Evolutionary conservation across 2,113 vertebrate genomes (phyloP), one percentile per base, ranked within the genome.

Genomic region (Hyperoodon ampullatus): DNA sequence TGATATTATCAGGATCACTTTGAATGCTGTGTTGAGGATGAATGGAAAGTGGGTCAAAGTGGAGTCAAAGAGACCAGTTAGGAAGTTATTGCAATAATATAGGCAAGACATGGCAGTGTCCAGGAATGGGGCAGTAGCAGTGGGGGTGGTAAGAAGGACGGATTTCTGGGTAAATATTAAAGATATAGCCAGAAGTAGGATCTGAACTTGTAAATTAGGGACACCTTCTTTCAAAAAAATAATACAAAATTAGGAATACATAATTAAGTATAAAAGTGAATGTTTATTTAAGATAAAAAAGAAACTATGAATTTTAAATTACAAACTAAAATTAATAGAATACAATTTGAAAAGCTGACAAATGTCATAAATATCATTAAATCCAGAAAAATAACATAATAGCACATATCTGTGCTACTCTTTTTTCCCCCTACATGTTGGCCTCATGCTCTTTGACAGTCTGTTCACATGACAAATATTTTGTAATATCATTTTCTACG

Each of bases 281-380:
- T 77, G n/a, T 39, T 84, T 71, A 55, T 21, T 83, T 16, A 89
- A 18, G 33, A 71, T 80, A 55, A 47, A 44, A 85, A 44, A 82
- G 19, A 89, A 74, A 60, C 44, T 66, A 75, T 23, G 28, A 70
- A 70, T 86, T 94, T 87, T 75, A 63, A 86, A 58, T 96, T 86
- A 81, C 1, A 60, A 92, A 87, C 35, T 87, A 65, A 95, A 85
- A 84, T 71, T 78, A 88, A 33, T 50, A 78, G 88, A 88, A 84
- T 84, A 53, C 2, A 53, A 82, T 35, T 92, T 58, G 13, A 94
- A 92, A 68, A 80, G n/a, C 24, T 68, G 21, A 26, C 21, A 80
- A 61, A 39, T 70, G 33, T 42, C 6, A 19, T 74, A 66, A 78
- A 66, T 14, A 92, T 55, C 26, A 65, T 35, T 81, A 88, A 74